Percentiles rank a stretch among this genome's conserved stretches.
phyloP scores from a whole-genome alignment of 2,797 vertebrate genomes.

The Molothrus aeneus region DNA sequence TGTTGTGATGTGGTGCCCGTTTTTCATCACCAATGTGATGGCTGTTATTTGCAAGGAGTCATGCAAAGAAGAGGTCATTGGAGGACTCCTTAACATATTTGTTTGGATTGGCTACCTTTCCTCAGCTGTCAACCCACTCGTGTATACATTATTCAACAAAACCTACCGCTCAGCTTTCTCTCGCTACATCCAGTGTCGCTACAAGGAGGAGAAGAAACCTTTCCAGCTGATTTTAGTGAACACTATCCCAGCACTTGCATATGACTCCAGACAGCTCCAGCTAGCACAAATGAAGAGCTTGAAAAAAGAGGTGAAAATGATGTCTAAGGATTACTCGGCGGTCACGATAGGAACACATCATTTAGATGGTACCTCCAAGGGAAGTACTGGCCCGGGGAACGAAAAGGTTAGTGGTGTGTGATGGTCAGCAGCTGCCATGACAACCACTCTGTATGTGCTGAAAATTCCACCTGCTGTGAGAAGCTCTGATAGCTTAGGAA shows the following conservation, averaged over 20 bases:
- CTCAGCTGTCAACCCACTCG: conserved; percentile 92
- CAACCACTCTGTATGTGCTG: not conserved
- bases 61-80: conserved; percentile 82
- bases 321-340: conserved; percentile 73
- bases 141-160: conserved; percentile 95
- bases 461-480: conserved; percentile 11
- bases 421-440: conserved; percentile 50
- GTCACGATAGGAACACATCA: conserved; percentile 68
- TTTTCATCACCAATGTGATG: conserved; percentile 96
- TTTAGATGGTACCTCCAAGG: conserved; percentile 61
- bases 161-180: conserved; percentile 92
- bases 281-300: conserved; percentile 74
- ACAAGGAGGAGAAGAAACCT: conserved; percentile 88
- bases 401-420: conserved; percentile 83
- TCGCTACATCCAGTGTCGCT: conserved; percentile 90
- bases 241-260: conserved; percentile 90
- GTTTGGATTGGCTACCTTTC: conserved; percentile 98
- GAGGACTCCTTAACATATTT: conserved; percentile 89
- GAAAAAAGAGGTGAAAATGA: conserved; percentile 72
- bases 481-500: conserved; percentile 17
- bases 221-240: conserved; percentile 93
- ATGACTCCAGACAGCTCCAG: conserved; percentile 86
- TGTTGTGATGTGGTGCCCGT: conserved; percentile 98
- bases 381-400: not conserved
- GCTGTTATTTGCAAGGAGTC: conserved; percentile 85